phyloP scores from a whole-genome alignment of 1,140 invertebrate species.

The Heliconius hermathena region DNA sequence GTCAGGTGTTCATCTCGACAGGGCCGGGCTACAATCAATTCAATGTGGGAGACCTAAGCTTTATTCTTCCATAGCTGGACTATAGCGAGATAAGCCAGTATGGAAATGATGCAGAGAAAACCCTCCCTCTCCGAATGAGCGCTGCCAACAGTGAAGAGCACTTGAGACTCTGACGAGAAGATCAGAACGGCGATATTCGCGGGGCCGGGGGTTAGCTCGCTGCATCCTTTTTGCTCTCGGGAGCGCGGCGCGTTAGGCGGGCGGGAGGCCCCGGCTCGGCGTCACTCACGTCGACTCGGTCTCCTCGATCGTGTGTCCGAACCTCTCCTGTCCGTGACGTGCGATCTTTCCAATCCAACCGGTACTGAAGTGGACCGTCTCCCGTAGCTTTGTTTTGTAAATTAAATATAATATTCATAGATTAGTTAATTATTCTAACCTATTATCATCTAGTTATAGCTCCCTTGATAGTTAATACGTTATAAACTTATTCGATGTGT shows the following conservation, averaged over 20 bases:
- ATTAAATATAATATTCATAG: constrained; percentile 34
- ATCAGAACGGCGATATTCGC: constrained; percentile 77
- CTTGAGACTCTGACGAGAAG: constrained; percentile 75
- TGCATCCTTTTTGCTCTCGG: constrained; percentile 78
- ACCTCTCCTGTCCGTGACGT: constrained; percentile 75
- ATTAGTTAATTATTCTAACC: constrained; percentile 10
- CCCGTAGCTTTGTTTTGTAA: constrained; percentile 51
- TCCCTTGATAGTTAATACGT: constrained; percentile 31
- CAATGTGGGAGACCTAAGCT: constrained; percentile 48
- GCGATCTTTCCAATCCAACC: constrained; percentile 71
- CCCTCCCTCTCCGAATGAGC: constrained; percentile 74
- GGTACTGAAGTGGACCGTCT: constrained; percentile 66
- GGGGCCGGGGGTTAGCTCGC: constrained; percentile 60
- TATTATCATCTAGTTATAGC: constrained; percentile 18
- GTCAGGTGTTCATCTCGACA: constrained; percentile 76
- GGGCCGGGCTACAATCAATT: constrained; percentile 51
- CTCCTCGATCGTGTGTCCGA: constrained; percentile 74
- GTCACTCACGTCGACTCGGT: constrained; percentile 77
- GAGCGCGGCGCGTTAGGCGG: constrained; percentile 67
- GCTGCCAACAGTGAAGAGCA: constrained; percentile 68
- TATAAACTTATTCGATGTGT: constrained; percentile 31
- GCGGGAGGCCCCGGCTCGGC: constrained; percentile 67
- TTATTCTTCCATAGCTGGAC: constrained; percentile 41
- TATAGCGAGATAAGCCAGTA: constrained; percentile 51
- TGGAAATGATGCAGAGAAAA: constrained; percentile 47